These are phyloP conservation scores for Peromyscus eremicus DNA, from an alignment of 2,797 vertebrate genomes.

Conservation along the genomic window DNA sequence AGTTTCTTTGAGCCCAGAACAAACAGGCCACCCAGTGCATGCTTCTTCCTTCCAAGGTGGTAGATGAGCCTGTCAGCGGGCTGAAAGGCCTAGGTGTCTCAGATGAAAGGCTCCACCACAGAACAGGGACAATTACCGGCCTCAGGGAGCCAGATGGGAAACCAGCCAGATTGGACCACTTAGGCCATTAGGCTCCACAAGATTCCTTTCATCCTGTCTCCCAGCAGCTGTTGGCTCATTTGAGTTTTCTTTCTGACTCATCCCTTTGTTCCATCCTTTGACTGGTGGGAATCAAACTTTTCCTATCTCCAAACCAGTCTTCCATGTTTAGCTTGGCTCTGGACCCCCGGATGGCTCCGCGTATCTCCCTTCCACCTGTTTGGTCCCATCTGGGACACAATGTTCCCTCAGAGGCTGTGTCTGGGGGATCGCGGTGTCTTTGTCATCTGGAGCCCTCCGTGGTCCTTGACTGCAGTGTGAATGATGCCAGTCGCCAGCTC, in stretches of 20 bases:
- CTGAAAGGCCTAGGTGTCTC: neutral
- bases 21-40: neutral
- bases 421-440: neutral
- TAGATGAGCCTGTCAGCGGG: neutral
- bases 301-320: neutral
- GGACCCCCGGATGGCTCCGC: neutral
- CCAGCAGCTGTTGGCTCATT: conserved; percentile 8
- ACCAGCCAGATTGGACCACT: neutral
- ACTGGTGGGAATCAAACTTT: conserved; percentile 27
- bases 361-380: neutral
- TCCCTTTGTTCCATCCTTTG: conserved; percentile 61
- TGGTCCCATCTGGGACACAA: neutral
- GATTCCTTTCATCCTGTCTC: conserved; percentile 63
- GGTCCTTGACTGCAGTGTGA: neutral
- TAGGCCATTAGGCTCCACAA: neutral
- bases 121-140: conserved; percentile 64
- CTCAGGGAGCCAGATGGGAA: conserved; percentile 50
- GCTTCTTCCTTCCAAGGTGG: conserved; percentile 2
- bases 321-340: neutral
- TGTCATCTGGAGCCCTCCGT: neutral
- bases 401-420: neutral
- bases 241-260: conserved; percentile 67
- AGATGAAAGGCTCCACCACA: conserved; percentile 64
- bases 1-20: conserved; percentile 32
- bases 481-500: neutral